Conservation (phyloP, 2,113 vertebrate genomes). For the Gasterosteus aculeatus region DNA sequence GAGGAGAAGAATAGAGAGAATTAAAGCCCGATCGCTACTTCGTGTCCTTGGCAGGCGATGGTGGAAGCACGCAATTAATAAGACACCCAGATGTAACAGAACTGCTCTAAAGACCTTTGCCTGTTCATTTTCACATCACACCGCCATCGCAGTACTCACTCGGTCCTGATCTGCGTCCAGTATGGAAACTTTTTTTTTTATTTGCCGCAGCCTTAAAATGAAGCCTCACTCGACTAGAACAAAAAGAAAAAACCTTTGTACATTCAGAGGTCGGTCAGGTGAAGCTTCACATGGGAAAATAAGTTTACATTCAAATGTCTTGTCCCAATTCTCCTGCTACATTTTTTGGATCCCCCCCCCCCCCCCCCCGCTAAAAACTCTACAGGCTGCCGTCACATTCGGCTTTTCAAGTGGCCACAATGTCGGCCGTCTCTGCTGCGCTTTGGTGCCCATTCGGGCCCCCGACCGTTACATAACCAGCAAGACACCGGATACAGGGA, state of each 20-base stretch:
- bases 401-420: conserved; percentile 46
- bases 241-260: neutral
- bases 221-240: conserved; percentile 35
- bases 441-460: conserved; percentile 69
- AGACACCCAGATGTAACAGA: conserved; percentile 13
- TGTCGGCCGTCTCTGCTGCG: conserved; percentile 48
- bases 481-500: conserved; percentile 65
- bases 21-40: conserved; percentile 44
- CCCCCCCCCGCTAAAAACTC: neutral
- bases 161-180: conserved; percentile 12
- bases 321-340: neutral
- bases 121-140: conserved; percentile 22
- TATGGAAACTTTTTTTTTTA: conserved; percentile 41
- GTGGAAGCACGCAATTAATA: conserved; percentile 44
- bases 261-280: neutral
- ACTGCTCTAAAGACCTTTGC: neutral
- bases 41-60: conserved; percentile 13
- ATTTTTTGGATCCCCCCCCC: conserved; percentile 26
- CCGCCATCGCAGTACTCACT: neutral
- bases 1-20: conserved; percentile 38
- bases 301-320: conserved; percentile 23
- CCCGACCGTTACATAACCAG: conserved; percentile 72
- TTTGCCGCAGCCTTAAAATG: conserved; percentile 35
- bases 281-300: neutral
- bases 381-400: conserved; percentile 30